phyloP scores from a whole-genome alignment of 2,113 vertebrate genomes.

The Tursiops truncatus region DNA sequence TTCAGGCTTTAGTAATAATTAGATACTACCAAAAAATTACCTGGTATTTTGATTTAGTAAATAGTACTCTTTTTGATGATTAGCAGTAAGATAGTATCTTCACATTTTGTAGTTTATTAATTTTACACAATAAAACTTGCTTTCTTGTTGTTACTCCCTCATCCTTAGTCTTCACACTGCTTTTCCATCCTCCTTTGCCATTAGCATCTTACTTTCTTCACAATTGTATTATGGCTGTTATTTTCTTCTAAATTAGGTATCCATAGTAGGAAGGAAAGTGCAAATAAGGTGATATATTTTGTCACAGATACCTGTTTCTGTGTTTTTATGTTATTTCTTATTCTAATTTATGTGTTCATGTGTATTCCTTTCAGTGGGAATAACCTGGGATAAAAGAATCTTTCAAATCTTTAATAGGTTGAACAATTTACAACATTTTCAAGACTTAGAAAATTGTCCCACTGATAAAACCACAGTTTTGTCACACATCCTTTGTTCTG shows the following conservation, averaged over 20 bases:
- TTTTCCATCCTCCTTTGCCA: neutral
- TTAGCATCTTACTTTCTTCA: neutral
- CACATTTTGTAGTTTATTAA: neutral
- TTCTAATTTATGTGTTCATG: conserved; percentile 73
- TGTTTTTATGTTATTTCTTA: conserved; percentile 63
- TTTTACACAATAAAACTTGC: neutral
- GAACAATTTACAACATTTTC: conserved; percentile 47
- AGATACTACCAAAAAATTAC: neutral
- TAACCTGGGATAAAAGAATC: conserved; percentile 60
- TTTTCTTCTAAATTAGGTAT: neutral
- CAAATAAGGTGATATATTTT: conserved; percentile 38
- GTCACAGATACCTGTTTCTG: neutral
- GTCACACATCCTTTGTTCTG: conserved; percentile 58
- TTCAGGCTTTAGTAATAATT: neutral
- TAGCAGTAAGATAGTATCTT: neutral
- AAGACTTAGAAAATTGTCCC: conserved; percentile 69
- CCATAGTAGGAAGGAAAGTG: neutral
- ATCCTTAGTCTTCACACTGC: neutral
- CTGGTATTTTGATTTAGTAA: neutral
- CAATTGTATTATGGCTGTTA: neutral
- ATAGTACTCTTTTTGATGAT: neutral
- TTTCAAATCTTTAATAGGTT: conserved; percentile 41
- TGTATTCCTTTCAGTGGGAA: conserved; percentile 27
- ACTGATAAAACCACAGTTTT: conserved; percentile 64
- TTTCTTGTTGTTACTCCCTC: neutral